phyloP scores from a whole-genome alignment of 2,888 invertebrate genomes.

The Eilema depressum region DNA sequence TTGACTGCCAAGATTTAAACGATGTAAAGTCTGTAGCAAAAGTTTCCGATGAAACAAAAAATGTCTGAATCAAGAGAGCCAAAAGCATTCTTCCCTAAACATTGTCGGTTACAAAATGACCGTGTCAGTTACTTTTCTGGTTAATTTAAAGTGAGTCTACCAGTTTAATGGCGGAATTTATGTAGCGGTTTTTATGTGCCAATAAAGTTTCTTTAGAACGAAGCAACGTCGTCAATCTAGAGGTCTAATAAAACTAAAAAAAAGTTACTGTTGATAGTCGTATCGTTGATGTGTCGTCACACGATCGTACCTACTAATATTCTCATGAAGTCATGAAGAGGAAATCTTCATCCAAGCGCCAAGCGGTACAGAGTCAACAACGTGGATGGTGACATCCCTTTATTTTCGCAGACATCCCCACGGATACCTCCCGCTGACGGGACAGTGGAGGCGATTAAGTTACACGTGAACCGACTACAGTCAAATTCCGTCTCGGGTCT shows the following conservation, averaged over 20 bases:
- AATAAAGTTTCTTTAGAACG: conserved; percentile 80
- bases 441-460: no score
- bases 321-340: background rate
- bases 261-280: conserved; percentile 36
- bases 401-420: no score
- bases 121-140: conserved; percentile 70
- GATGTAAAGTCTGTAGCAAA: background rate
- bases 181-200: conserved; percentile 76
- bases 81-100: conserved; percentile 24
- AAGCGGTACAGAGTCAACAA: no score
- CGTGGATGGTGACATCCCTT: no score
- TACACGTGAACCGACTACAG: no score
- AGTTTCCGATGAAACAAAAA: background rate
- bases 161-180: conserved; percentile 78
- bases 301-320: background rate
- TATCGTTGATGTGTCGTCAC: background rate
- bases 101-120: conserved; percentile 48
- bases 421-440: no score
- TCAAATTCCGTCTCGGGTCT: no score
- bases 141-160: conserved; percentile 79
- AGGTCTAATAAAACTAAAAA: conserved; percentile 70
- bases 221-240: conserved; percentile 78
- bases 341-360: no score
- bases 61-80: background rate
- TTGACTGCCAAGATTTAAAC: background rate